Conservation (phyloP, 2,888 invertebrate species). For the Malthinus seriepunctatus region DNA sequence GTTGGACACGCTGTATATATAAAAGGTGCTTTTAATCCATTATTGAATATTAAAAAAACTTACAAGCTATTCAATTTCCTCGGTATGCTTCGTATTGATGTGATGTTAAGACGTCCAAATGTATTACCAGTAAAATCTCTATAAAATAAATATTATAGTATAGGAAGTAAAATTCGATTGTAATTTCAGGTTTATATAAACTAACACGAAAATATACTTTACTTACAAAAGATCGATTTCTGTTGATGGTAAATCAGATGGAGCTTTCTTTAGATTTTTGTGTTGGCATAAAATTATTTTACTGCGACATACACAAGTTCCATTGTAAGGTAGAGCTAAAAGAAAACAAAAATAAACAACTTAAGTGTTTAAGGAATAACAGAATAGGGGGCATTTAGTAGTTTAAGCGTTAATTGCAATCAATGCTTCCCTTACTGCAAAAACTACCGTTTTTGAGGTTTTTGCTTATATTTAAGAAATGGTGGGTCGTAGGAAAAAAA, state of each 20-base stretch:
- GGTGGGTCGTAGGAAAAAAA: no score
- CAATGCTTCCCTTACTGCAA: no score
- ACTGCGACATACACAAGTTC: constrained; percentile 53
- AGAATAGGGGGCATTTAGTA: no score
- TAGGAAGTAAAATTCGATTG: background rate
- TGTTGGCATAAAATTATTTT: constrained; percentile 54
- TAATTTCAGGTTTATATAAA: constrained; percentile 2
- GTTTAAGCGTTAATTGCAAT: no score
- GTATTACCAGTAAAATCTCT: constrained; percentile 57
- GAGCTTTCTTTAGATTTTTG: constrained; percentile 49
- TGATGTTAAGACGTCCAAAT: constrained; percentile 47
- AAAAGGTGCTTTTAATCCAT: no score
- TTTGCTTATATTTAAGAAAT: no score
- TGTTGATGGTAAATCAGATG: constrained; percentile 47
- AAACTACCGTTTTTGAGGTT: no score
- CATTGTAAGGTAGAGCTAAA: constrained; percentile 45
- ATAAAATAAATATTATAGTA: constrained; percentile 32
- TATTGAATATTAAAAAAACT: constrained; percentile 48
- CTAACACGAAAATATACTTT: constrained; percentile 38
- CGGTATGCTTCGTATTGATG: constrained; percentile 45
- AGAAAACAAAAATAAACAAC: constrained; percentile 14
- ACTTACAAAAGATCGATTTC: constrained; percentile 54
- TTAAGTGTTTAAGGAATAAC: no score
- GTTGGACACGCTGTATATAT: no score
- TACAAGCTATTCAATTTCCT: constrained; percentile 52